Evolutionary conservation across 2,113 vertebrate species (phyloP), one percentile per base, ranked within the genome.

Genomic region (Cathartes aura): DNA sequence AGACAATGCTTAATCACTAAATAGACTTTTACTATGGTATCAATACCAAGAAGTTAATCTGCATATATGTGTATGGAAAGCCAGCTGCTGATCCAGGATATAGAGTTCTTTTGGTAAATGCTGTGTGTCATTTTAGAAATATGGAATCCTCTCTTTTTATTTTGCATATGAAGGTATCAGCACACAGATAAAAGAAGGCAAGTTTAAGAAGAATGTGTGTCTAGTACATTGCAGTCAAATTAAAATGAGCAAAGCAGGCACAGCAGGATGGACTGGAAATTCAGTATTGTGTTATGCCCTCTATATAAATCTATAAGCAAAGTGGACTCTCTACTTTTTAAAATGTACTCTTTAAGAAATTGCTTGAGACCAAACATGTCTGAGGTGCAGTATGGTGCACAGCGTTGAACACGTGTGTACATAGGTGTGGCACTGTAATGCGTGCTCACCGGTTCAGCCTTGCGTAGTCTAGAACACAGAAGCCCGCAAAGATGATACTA

Each of bases 361-460:
- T 48, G 16, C 15, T 48, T 27, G 8, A 64, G 19, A 26, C 4
- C 11, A 78, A 38, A n/a, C 2, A 4, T 21, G 5, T 32, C 36
- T 34, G 56, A 50, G 58, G 47, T 32, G n/a, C 24, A 38, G 18
- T 10, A 18, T 45, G n/a, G 16, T 7, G 32, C 7, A 1, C 2
- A 19, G 21, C 12, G 23, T 32, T 56, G 43, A 56, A 30, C 7
- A 3, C 1, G 3, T 8, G 8, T 26, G 19, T n/a, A 16, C 9
- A 2, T 6, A 64, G 24, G 3, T 27, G 2, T 52, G 43, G 14
- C 5, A 9, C 0, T 76, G 9, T 42, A 38, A 12, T 14, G 64
- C 40, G 15, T 32, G 14, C 30, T 80, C 14, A 15, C 9, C 0
- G 0, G 8, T 36, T 70, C 38, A 71, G 38, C 64, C 11, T 47